Evolutionary conservation across 2,888 invertebrate genomes (phyloP), one percentile per base, ranked within the genome.

Genomic region (Caenorhabditis doughertyi): DNA sequence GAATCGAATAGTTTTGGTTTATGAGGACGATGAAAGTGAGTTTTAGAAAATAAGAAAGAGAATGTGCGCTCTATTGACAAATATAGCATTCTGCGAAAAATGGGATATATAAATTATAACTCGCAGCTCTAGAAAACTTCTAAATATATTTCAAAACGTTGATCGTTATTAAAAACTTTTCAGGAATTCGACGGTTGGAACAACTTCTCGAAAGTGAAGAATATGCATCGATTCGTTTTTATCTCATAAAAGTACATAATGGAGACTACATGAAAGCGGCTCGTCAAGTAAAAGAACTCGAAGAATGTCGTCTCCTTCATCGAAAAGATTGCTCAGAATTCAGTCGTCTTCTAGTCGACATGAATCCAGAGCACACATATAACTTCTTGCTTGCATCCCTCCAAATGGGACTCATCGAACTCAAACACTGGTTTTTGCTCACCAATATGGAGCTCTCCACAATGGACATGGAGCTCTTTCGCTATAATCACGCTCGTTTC

Each of bases 401-500:
- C 11, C 90, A 91, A 87, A 90, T 91, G 88, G 91, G 91, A 23
- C 83, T 92, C 49, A 89, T 91, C 60, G 91, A 92, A 47, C 76
- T 90, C 62, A 89, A 91, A 72, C 91, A 91, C 79, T 91, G 91
- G 91, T 91, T 89, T 81, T 68, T 91, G 62, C 60, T 89, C 49
- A 92, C 91, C 8, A 90, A 88, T 35, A 87, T 91, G 89, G 91
- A 91, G 70, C 67, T 91, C 23, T 73, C 84, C n/a, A 84, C 85
- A 2, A 90, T 91, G 88, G 88, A 92, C 83, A 90, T 90, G 89
- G 88, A 88, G 25, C 74, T 91, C 23, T 91, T 92, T 70, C 88
- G 92, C 7, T 91, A 91, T 81, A 92, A 92, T 81, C 91, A 92
- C 68, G 92, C 90, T 4, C 88, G 92, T n/a, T 91, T 89, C 71